Percentiles rank a stretch among this genome's conserved stretches.
phyloP scores from a whole-genome alignment of 2,888 invertebrate species.

The Apodemia zela region DNA sequence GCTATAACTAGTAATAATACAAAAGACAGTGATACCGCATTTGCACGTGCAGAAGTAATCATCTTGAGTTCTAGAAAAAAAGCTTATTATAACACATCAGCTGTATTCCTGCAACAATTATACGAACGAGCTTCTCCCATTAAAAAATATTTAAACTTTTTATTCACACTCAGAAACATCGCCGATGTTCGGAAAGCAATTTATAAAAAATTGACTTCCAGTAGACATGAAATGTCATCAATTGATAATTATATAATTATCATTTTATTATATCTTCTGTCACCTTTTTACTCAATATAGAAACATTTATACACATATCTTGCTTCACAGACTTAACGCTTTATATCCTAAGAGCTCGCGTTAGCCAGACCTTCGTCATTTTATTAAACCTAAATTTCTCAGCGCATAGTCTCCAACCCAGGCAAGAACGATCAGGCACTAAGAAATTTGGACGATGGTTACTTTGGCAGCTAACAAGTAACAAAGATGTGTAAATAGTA shows the following conservation, averaged over 20 bases:
- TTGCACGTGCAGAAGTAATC: conserved; percentile 29
- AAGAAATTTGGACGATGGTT: too few relatives aligned
- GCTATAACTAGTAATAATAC: conserved; percentile 2
- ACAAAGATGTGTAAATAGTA: too few relatives aligned
- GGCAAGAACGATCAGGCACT: too few relatives aligned
- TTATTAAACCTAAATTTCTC: too few relatives aligned
- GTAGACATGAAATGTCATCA: conserved; percentile 14
- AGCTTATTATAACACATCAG: conserved; percentile 36
- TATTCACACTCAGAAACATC: conserved; percentile 11
- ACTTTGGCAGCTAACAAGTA: too few relatives aligned
- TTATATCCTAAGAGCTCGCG: too few relatives aligned
- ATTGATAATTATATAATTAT: conserved; percentile 8
- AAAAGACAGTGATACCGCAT: conserved; percentile 22
- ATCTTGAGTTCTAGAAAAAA: conserved; percentile 36
- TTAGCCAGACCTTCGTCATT: too few relatives aligned
- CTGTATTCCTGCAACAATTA: conserved; percentile 15
- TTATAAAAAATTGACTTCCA: conserved; percentile 6
- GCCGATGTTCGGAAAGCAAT: background rate
- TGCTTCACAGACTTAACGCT: background rate
- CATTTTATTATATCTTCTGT: conserved; percentile 7
- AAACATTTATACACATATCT: background rate
- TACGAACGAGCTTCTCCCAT: background rate
- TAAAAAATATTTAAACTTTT: conserved; percentile 5
- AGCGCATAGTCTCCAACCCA: too few relatives aligned
- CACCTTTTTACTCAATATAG: conserved; percentile 3